Percentiles rank a stretch among this genome's conserved stretches.
phyloP scores from a whole-genome alignment of 2,888 invertebrate genomes.

The Piscicola geometra region DNA sequence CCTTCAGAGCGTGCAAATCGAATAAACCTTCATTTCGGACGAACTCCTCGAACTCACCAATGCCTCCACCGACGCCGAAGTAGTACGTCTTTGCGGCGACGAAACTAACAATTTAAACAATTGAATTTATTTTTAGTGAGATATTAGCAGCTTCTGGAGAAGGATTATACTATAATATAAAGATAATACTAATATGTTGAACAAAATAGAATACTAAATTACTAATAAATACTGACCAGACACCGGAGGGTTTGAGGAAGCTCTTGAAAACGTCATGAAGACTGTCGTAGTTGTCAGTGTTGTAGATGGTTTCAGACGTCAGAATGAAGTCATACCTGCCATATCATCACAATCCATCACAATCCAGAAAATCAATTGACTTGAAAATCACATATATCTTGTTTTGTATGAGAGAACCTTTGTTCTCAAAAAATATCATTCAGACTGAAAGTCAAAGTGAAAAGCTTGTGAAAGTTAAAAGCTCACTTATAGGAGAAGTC shows the following conservation, averaged over 20 bases:
- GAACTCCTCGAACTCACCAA: slow-evolving; percentile 68
- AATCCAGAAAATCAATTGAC: neutral
- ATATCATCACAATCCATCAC: no score
- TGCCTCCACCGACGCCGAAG: slow-evolving; percentile 89
- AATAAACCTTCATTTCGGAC: slow-evolving; percentile 62
- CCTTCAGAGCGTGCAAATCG: slow-evolving; percentile 55
- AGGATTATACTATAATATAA: no score
- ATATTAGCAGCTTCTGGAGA: no score
- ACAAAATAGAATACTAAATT: neutral
- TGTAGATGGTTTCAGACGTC: slow-evolving; percentile 85
- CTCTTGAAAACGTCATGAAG: slow-evolving; percentile 67
- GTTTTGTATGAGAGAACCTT: no score
- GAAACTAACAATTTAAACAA: slow-evolving; percentile 56
- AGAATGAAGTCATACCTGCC: slow-evolving; percentile 76
- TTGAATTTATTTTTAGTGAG: neutral
- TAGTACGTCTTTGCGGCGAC: slow-evolving; percentile 86
- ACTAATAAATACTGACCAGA: slow-evolving; percentile 56
- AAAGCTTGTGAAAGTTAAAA: no score
- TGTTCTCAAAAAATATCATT: no score
- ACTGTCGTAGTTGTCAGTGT: slow-evolving; percentile 72
- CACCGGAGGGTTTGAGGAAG: slow-evolving; percentile 64
- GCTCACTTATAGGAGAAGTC: neutral
- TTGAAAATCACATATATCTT: neutral
- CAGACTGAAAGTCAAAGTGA: no score
- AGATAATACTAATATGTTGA: no score